Evolutionary conservation across 2,113 vertebrate species (phyloP).

Genomic region (Carlito syrichta): DNA sequence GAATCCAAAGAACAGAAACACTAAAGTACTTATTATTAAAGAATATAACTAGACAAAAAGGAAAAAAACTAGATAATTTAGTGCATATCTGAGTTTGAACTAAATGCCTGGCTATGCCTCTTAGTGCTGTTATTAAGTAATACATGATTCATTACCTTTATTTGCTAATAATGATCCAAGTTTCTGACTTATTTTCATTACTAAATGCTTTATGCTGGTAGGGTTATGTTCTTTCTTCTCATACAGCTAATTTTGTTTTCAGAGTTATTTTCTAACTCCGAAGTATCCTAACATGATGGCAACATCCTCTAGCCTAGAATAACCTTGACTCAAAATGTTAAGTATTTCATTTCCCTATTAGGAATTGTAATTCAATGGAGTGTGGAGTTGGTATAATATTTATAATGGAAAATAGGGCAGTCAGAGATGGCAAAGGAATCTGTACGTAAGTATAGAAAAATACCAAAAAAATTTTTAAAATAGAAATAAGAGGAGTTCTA

Average conservation of each 20-base stretch:
- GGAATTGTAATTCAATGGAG: constrained; percentile 8
- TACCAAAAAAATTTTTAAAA: background rate
- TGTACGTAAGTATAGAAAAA: constrained; percentile 33
- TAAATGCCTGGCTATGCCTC: background rate
- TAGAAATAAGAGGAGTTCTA: background rate
- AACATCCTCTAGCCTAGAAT: constrained; percentile 44
- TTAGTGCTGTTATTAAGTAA: background rate
- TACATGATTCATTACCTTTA: background rate
- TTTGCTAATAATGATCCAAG: background rate
- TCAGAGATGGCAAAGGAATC: background rate
- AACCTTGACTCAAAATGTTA: constrained; percentile 44
- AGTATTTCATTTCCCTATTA: constrained; percentile 65
- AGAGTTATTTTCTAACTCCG: constrained; percentile 42
- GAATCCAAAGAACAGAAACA: background rate
- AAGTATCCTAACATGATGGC: background rate
- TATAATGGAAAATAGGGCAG: constrained; percentile 13
- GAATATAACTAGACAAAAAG: background rate
- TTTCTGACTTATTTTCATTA: background rate
- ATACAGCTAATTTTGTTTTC: background rate
- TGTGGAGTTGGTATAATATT: background rate
- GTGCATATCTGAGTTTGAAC: background rate
- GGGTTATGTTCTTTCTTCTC: background rate
- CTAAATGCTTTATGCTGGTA: constrained; percentile 16
- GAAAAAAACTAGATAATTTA: background rate
- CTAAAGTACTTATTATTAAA: background rate